Evolutionary conservation across 2,113 vertebrate species (phyloP).

Genomic region (Arenaria interpres): DNA sequence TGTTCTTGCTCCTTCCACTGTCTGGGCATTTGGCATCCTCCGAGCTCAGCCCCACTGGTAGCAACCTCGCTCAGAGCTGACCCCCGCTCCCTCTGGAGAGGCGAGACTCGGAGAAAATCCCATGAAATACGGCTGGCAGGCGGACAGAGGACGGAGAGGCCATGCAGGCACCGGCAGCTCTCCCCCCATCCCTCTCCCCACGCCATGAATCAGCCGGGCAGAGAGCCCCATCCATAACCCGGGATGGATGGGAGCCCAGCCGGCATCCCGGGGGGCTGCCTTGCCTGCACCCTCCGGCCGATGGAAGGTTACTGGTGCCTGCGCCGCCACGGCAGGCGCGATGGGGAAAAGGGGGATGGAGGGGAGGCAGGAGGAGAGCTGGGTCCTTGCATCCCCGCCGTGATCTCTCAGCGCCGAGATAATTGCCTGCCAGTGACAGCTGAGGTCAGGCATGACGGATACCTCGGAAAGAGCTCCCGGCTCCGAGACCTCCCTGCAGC

Average conservation of each 20-base stretch:
- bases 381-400: background rate
- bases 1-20: background rate
- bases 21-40: background rate
- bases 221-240: background rate
- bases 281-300: accelerated
- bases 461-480: background rate
- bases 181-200: background rate
- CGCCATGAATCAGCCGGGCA: background rate
- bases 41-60: accelerated
- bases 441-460: conserved; percentile 59
- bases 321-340: accelerated
- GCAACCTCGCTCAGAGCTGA: background rate
- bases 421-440: conserved; percentile 63
- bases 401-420: conserved; percentile 19
- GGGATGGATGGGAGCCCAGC: background rate
- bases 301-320: background rate
- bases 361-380: background rate
- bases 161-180: background rate
- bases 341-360: background rate
- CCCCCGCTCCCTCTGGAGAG: background rate
- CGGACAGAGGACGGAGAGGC: background rate
- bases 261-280: background rate
- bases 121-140: background rate
- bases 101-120: background rate
- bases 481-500: background rate